Base-by-base conservation (phyloP, 2,797 vertebrate genomes). In the Sebastes vulpes region DNA sequence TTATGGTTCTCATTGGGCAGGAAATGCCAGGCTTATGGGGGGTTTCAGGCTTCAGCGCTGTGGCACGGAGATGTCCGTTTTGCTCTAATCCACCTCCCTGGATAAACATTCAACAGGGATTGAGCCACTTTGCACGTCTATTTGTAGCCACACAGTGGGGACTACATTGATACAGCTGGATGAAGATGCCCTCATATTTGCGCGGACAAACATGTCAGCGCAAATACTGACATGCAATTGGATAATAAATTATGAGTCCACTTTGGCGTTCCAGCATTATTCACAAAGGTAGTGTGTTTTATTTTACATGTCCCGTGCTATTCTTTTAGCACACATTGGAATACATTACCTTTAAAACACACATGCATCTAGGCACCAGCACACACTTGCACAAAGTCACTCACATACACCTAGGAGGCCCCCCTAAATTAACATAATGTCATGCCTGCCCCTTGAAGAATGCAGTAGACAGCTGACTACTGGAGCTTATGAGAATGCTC, bases 391-490 rank as follows among this genome's bases (percentile, higher is more conserved):
- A 78, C 75, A 66, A 86, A 89, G 80, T 84, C 81, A 77, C 69
- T 65, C 23, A 58, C 71, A 75, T 68, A 88, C 83, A 88, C 79
- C 85, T 79, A 68, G 42, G 68, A 81, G 79, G 75, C 72, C 88
- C 76, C 74, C 74, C 56, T 78, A 87, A 91, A 94, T 93, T 91
- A 92, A 78, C 89, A 86, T 89, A 92, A 89, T 90, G 83, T 91
- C 88, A 92, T 82, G 89, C 85, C 53, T 90, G 84, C 93, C 94
- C 88, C 88, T 90, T 82, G 81, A 77, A 92, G 94, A 95, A 94
- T 95, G 95, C 96, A 94, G 90, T 94, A 95, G 94, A 95, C 95
- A 97, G 82, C 93, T 95, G 93, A 96, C 93, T 96, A 94, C 89
- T 85, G 89, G 89, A 93, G 90, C 94, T 94, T 92, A 94, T 89